These are phyloP conservation scores for Drosophila macrospina DNA, from an alignment of 2,888 invertebrate species.

Conservation along the genomic window DNA sequence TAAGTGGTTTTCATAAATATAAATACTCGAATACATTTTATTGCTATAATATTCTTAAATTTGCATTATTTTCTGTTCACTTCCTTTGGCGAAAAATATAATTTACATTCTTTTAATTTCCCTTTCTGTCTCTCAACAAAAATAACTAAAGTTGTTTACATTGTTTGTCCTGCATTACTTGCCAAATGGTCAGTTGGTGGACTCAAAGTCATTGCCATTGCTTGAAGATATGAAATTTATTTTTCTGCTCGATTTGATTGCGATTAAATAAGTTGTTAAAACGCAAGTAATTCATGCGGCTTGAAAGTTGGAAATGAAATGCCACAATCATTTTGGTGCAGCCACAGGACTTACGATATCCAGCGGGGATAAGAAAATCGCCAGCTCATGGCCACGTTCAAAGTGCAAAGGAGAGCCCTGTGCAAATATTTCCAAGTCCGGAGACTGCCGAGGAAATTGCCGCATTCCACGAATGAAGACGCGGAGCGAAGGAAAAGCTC, in stretches of 20 bases:
- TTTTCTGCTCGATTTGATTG: constrained; percentile 84
- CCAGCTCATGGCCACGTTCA: constrained; percentile 35
- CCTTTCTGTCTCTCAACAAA: background rate
- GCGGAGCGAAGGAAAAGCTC: constrained; percentile 33
- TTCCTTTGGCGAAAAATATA: background rate
- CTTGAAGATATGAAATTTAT: constrained; percentile 46
- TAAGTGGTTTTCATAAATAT: too few relatives aligned
- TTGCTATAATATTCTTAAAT: background rate
- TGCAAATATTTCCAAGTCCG: constrained; percentile 60
- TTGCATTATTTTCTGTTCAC: background rate
- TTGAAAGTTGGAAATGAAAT: constrained; percentile 49
- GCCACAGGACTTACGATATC: constrained; percentile 46
- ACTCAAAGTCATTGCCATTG: constrained; percentile 32
- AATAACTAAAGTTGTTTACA: background rate
- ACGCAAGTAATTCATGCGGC: constrained; percentile 75
- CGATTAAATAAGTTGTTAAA: constrained; percentile 78
- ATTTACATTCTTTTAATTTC: background rate
- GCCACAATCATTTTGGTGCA: constrained; percentile 52
- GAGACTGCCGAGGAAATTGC: constrained; percentile 73
- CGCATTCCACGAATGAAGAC: constrained; percentile 56
- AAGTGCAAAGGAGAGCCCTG: constrained; percentile 14
- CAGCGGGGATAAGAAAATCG: constrained; percentile 67
- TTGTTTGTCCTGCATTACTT: constrained; percentile 7
- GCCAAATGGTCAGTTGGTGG: constrained; percentile 17
- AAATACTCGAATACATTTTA: too few relatives aligned